Conservation (phyloP, 2,888 invertebrate genomes). For the Agonopterix alstromeriana region DNA sequence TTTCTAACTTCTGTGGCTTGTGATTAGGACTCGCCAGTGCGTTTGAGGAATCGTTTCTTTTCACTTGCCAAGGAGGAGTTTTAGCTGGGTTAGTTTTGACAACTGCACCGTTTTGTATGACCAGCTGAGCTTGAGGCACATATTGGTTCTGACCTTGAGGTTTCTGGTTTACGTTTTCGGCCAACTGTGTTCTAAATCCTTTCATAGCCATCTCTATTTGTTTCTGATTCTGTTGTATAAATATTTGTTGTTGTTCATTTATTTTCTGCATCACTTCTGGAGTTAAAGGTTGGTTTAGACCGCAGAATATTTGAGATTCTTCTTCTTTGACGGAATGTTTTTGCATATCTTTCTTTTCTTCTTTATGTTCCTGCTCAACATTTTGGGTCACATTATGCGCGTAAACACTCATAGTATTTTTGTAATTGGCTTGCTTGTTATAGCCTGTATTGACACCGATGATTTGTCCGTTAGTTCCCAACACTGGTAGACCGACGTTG, state of each 20-base stretch:
- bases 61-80: constrained; percentile 79
- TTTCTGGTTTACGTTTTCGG: constrained; percentile 49
- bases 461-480: constrained; percentile 78
- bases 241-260: constrained; percentile 75
- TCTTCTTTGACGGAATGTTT: constrained; percentile 48
- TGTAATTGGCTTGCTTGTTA: constrained; percentile 43
- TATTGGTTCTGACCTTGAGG: constrained; percentile 45
- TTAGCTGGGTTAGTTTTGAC: constrained; percentile 71
- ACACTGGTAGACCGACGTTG: constrained; percentile 55
- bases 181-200: constrained; percentile 55
- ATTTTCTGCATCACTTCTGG: constrained; percentile 76
- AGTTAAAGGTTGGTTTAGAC: constrained; percentile 63
- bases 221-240: constrained; percentile 74
- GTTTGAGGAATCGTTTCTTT: constrained; percentile 44
- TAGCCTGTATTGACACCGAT: constrained; percentile 74
- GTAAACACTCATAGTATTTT: constrained; percentile 30
- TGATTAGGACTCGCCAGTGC: constrained; percentile 48
- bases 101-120: constrained; percentile 67
- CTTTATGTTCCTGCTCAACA: constrained; percentile 40
- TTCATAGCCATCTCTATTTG: constrained; percentile 74
- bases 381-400: constrained; percentile 29
- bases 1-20: constrained; percentile 52
- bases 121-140: constrained; percentile 55
- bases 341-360: constrained; percentile 45
- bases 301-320: constrained; percentile 64